A percentile compares a stretch with the other conserved stretches of the same genome.
phyloP scores from a whole-genome alignment of 2,797 vertebrate genomes.

The Periophthalmus magnuspinnatus region DNA sequence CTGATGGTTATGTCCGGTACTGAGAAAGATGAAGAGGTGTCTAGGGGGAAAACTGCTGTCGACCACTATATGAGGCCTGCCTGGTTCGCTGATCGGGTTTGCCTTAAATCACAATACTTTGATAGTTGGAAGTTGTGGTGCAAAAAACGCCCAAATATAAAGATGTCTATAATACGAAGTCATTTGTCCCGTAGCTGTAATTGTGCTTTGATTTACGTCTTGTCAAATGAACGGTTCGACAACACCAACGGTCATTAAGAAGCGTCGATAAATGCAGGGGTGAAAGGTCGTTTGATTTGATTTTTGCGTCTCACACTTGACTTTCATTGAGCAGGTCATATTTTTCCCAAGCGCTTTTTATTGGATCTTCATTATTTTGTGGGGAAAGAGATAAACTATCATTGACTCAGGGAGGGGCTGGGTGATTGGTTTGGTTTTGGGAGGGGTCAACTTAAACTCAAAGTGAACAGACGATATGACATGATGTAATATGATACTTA shows the following conservation, averaged over 20 bases:
- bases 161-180: conserved; percentile 28
- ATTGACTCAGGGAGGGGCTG: conserved; percentile 12
- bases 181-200: conserved; percentile 71
- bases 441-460: conserved; percentile 15
- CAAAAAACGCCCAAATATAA: conserved; percentile 30
- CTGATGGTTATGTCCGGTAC: conserved; percentile 37
- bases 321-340: conserved; percentile 75
- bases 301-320: conserved; percentile 79
- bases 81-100: conserved; percentile 48
- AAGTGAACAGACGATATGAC: background rate
- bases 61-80: conserved; percentile 49
- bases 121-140: conserved; percentile 57
- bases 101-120: conserved; percentile 69
- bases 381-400: conserved; percentile 70
- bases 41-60: conserved; percentile 59
- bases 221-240: conserved; percentile 75
- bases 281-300: conserved; percentile 86
- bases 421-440: conserved; percentile 24
- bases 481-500: background rate
- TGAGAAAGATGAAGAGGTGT: conserved; percentile 62
- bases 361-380: conserved; percentile 81
- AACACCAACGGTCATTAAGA: conserved; percentile 80
- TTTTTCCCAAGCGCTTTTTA: conserved; percentile 72
- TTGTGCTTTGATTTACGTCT: conserved; percentile 82
- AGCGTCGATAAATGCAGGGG: conserved; percentile 79